These are phyloP conservation scores for Pyrrhosoma nymphula DNA, from an alignment of 2,888 invertebrate genomes.

Conservation along the genomic window DNA sequence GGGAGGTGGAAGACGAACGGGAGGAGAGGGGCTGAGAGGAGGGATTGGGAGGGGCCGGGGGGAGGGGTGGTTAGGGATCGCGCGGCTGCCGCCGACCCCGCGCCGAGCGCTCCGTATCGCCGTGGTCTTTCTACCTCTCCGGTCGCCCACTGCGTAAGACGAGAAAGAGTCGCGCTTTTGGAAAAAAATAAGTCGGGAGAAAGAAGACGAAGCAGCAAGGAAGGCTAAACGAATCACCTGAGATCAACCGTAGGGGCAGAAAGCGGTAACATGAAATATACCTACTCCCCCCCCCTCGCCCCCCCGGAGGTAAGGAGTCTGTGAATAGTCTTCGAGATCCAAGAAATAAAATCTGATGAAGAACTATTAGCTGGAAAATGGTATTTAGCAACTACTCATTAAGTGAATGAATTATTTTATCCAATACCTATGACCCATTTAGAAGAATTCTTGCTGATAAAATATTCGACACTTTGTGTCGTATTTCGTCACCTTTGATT, in stretches of 20 bases:
- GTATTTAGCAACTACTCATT: no score
- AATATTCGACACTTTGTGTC: no score
- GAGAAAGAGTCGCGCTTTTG: neutral
- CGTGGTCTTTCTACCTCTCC: neutral
- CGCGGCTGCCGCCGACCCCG: neutral
- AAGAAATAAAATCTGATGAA: no score
- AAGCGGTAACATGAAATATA: no score
- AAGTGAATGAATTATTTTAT: no score
- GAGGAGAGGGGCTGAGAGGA: neutral
- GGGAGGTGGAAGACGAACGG: neutral
- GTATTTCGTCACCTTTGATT: no score
- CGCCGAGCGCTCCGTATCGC: neutral
- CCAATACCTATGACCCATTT: no score
- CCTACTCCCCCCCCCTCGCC: no score
- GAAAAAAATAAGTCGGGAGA: neutral
- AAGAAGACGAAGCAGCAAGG: neutral
- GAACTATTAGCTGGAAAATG: no score
- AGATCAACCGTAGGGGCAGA: neutral
- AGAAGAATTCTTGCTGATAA: no score
- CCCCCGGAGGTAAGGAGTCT: no score
- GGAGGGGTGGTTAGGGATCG: neutral
- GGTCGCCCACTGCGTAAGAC: neutral
- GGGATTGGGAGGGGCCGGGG: neutral
- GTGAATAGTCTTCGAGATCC: no score
- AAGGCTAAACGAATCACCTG: neutral